Conservation (phyloP, 1,140 invertebrate species). For the Hirudo medicinalis region DNA sequence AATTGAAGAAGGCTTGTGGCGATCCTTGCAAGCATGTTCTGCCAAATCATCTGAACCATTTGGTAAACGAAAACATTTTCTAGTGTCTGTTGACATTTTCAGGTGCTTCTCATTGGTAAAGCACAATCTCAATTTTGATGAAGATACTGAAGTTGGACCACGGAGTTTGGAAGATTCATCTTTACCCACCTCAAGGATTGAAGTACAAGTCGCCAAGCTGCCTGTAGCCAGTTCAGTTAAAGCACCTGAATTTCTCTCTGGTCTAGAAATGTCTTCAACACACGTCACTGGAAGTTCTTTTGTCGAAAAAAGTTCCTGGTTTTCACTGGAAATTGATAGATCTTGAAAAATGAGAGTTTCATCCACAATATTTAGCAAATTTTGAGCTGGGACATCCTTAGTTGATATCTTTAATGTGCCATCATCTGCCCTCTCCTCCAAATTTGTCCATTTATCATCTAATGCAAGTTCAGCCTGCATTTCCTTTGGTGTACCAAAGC, state of each 20-base stretch:
- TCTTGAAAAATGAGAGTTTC: no score
- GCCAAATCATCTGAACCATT: not conserved
- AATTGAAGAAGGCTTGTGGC: constrained; percentile 4
- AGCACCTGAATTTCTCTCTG: constrained; percentile 5
- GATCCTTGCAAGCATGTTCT: not conserved
- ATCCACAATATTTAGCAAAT: no score
- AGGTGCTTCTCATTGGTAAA: not conserved
- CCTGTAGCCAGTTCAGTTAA: constrained; percentile 3
- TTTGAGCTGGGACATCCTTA: no score
- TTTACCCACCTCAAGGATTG: constrained; percentile 1
- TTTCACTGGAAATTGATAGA: no score
- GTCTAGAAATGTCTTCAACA: no score
- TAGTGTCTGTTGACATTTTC: not conserved
- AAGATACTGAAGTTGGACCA: not conserved
- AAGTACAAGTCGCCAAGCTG: not conserved
- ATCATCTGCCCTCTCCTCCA: no score
- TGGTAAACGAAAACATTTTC: not conserved
- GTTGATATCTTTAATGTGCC: no score
- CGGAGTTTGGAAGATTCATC: constrained; percentile 1
- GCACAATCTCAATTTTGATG: not conserved
- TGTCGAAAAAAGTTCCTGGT: no score
- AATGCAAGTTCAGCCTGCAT: no score
- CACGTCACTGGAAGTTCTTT: no score
- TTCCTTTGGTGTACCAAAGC: no score
- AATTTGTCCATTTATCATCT: no score